phyloP scores from a whole-genome alignment of 2,797 vertebrate genomes.

The Pseudopleuronectes americanus region DNA sequence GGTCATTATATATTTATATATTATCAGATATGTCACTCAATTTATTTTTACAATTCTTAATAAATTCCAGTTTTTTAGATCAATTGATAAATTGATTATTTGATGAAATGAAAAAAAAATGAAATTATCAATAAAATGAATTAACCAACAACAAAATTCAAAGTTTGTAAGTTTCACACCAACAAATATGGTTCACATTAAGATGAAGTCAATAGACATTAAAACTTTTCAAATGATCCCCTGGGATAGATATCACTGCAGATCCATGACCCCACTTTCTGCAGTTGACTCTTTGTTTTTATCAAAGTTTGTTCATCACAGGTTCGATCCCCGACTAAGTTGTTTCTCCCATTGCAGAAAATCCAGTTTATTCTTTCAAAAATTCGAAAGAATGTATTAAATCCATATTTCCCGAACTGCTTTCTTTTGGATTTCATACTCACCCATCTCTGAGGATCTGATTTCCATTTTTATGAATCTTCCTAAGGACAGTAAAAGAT shows the following conservation, averaged over 20 bases:
- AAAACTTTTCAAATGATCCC: conserved; percentile 67
- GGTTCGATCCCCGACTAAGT: conserved; percentile 68
- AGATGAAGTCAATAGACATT: too few relatives aligned
- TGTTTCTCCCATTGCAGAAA: conserved; percentile 78
- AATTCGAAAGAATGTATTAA: conserved; percentile 61
- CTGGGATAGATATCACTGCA: conserved; percentile 76
- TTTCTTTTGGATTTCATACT: conserved; percentile 40
- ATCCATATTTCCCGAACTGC: conserved; percentile 34
- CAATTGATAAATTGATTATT: too few relatives aligned
- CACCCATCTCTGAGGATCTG: conserved; percentile 17
- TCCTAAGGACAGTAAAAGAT: not conserved
- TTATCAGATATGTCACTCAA: too few relatives aligned
- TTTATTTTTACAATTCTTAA: too few relatives aligned
- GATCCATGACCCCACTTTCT: conserved; percentile 74
- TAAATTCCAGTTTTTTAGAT: too few relatives aligned
- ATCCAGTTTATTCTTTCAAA: conserved; percentile 81
- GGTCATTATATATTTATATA: too few relatives aligned
- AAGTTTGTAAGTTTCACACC: too few relatives aligned
- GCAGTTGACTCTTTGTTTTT: conserved; percentile 73
- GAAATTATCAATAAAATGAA: too few relatives aligned
- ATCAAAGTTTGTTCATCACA: conserved; percentile 80
- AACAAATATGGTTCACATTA: too few relatives aligned
- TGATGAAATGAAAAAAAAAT: too few relatives aligned
- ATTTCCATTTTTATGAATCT: conserved; percentile 11
- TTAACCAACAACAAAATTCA: too few relatives aligned